A percentile compares a stretch with the other conserved stretches of the same genome.
phyloP scores from a whole-genome alignment of 2,888 invertebrate species.

The Liopterus haemorrhoidalis region DNA sequence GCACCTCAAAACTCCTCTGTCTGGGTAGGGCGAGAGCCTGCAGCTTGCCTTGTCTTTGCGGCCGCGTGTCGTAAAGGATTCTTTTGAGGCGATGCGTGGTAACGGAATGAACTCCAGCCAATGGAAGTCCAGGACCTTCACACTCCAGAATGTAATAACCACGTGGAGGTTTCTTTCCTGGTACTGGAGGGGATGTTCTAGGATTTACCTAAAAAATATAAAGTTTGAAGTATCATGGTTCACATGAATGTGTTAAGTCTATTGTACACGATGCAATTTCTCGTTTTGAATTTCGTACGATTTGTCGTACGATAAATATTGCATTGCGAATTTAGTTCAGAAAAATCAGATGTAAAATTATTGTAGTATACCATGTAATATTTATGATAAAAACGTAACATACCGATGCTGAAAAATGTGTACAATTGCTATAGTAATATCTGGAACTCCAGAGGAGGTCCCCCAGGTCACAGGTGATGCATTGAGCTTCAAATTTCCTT shows the following conservation, averaged over 20 bases:
- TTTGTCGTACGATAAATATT: too few species aligned
- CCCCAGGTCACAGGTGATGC: constrained; percentile 77
- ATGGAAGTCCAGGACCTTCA: constrained; percentile 85
- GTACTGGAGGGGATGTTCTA: constrained; percentile 10
- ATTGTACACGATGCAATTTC: too few species aligned
- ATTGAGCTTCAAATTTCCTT: constrained; percentile 66
- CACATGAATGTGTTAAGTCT: constrained; percentile 36
- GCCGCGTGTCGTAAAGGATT: constrained; percentile 70
- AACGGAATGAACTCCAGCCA: constrained; percentile 72
- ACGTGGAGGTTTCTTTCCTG: too few species aligned
- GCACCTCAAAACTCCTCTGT: constrained; percentile 76
- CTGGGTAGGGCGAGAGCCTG: constrained; percentile 77
- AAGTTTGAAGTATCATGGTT: constrained; percentile 16
- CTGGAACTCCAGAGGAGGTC: constrained; percentile 74
- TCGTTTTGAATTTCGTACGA: too few species aligned
- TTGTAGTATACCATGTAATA: too few species aligned
- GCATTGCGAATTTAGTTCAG: too few species aligned
- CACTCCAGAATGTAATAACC: constrained; percentile 74
- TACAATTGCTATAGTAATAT: constrained; percentile 77
- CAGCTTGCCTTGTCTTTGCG: constrained; percentile 61
- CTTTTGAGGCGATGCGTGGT: constrained; percentile 69
- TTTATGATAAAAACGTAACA: constrained; percentile 40
- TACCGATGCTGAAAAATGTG: constrained; percentile 75
- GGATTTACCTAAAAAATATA: constrained; percentile 38
- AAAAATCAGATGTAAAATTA: too few species aligned